A percentile compares a stretch with the other conserved stretches of the same genome.
These are phyloP conservation scores for Coelinius sp. DNA, from an alignment of 2,888 invertebrate genomes.

Conservation along the genomic window DNA sequence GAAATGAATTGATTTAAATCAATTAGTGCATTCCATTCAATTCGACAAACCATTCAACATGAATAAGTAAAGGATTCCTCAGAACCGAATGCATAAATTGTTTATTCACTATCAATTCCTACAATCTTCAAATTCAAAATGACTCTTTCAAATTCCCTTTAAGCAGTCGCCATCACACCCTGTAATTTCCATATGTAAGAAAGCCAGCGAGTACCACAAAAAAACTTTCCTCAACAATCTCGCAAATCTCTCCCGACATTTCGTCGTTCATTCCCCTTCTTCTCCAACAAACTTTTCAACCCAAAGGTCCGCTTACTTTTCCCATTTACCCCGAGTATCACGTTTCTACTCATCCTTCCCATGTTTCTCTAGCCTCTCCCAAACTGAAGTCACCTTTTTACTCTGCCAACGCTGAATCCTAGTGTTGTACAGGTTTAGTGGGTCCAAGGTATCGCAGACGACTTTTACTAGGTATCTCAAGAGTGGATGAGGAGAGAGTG, in stretches of 20 bases:
- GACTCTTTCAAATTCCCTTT: not conserved
- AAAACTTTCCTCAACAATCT: slow-evolving; percentile 25
- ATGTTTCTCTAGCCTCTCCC: slow-evolving; percentile 40
- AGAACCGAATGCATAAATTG: slow-evolving; percentile 19
- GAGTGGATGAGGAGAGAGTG: slow-evolving; percentile 3
- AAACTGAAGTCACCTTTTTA: slow-evolving; percentile 14
- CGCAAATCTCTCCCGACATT: slow-evolving; percentile 40
- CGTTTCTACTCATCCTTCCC: slow-evolving; percentile 37
- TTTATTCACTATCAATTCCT: not conserved
- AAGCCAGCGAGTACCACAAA: slow-evolving; percentile 39
- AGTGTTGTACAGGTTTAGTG: slow-evolving; percentile 18
- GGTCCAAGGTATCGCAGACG: slow-evolving; percentile 6
- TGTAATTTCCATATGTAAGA: slow-evolving; percentile 32
- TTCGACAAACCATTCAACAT: no score
- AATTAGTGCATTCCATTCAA: no score
- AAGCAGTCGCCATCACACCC: not conserved
- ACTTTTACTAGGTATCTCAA: not conserved
- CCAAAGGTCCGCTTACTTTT: slow-evolving; percentile 51
- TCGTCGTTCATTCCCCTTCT: slow-evolving; percentile 28
- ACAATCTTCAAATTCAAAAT: not conserved
- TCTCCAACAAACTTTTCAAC: slow-evolving; percentile 40
- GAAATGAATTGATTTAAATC: no score
- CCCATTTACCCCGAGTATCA: slow-evolving; percentile 47
- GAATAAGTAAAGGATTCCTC: not conserved
- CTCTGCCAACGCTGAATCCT: not conserved